phyloP scores from a whole-genome alignment of 2,113 vertebrate genomes.

The Alexandromys fortis region DNA sequence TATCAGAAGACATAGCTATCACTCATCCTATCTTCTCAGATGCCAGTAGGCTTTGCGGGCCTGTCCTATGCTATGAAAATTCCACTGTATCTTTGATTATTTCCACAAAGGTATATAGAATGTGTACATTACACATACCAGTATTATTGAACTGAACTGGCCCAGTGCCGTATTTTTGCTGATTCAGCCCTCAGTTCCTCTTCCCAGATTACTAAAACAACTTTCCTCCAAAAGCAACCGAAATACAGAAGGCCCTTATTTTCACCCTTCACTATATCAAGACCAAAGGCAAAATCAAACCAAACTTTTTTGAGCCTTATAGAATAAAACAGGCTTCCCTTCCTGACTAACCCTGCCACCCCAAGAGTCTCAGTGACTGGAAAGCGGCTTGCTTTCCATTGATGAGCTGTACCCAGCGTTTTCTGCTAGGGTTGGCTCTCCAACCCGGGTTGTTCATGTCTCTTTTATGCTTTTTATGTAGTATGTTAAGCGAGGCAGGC shows the following conservation, averaged over 20 bases:
- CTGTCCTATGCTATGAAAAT: conserved; percentile 65
- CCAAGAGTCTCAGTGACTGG: conserved; percentile 32
- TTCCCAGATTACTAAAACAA: conserved; percentile 86
- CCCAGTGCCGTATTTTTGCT: conserved; percentile 69
- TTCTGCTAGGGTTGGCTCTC: conserved; percentile 63
- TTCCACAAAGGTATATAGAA: conserved; percentile 71
- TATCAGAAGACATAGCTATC: conserved; percentile 53
- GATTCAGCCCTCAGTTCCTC: conserved; percentile 83
- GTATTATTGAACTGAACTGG: conserved; percentile 71
- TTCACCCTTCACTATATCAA: conserved; percentile 82
- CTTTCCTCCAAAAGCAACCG: conserved; percentile 74
- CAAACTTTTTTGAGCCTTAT: conserved; percentile 69
- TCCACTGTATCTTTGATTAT: conserved; percentile 73
- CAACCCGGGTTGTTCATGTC: conserved; percentile 4
- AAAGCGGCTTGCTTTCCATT: conserved; percentile 67
- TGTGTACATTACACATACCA: conserved; percentile 72
- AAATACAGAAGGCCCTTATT: conserved; percentile 81
- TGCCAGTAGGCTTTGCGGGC: conserved; percentile 54
- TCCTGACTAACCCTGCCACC: neutral
- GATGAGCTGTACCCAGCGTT: conserved; percentile 22
- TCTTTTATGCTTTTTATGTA: conserved; percentile 24
- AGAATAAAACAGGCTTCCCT: conserved; percentile 28
- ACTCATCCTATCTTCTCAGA: conserved; percentile 60
- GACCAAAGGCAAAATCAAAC: conserved; percentile 56
- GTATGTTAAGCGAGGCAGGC: neutral